Evolutionary conservation across 2,797 vertebrate species (phyloP), one percentile per base, ranked within the genome.

Genomic region (Rhabdophis nuchalis): DNA sequence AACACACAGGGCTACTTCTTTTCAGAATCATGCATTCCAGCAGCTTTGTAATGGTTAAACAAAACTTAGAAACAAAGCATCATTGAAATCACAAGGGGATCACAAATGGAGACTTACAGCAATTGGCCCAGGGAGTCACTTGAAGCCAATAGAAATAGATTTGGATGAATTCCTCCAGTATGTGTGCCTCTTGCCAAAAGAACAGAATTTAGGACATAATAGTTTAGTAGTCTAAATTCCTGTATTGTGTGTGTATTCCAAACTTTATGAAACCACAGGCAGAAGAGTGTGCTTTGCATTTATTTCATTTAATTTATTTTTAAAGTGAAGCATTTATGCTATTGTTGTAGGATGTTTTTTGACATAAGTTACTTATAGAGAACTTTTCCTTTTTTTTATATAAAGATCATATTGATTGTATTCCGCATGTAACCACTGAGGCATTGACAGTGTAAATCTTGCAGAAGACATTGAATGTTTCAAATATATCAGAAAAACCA

Each of bases 81-180:
- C 90, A 91, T 89, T 91, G 54, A 82, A 86, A 93, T 93, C 27
- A 41, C 93, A 94, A 94, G 91, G 87, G 95, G 92, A 72, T 94
- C 29, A 94, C 95, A 94, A 91, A 94, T 82, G 94, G 90, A 11
- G 86, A 60, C 89, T 72, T 93, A 91, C 93, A 90, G 82, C 91
- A 64, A 14, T 57, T 91, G 56, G 93, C 92, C 88, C 50, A 88
- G 54, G 92, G 92, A 92, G 91, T 50, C 1, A 1, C 93, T 93
- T 92, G 87, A 89, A 95, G 93, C 92, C 89, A 61, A 82, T 20
- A 92, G 56, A 68, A 93, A 86, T 93, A 54, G 58, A 13, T 56
- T 41, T 92, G 6, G 23, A 9, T 95, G 64, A 88, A 93, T 94
- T 96, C 85, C 95, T 96, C 88, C 94, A 53, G 93, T 91, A 91